Evolutionary conservation across 2,888 invertebrate genomes (phyloP).

Genomic region (Empis livida): DNA sequence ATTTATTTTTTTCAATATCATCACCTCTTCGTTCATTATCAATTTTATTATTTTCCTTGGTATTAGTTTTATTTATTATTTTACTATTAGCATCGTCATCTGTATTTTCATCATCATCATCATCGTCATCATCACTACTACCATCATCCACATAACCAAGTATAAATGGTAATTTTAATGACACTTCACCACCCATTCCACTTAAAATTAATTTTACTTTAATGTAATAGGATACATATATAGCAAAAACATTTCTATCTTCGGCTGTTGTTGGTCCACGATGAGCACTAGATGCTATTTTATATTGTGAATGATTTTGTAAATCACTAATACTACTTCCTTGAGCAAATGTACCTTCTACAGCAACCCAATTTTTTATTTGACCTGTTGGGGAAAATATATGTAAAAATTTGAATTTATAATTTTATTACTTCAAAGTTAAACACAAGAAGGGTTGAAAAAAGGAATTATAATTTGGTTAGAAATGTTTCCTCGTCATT

Average conservation of each 20-base stretch:
- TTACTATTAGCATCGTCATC: too few species aligned
- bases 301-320: constrained; percentile 13
- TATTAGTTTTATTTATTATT: neutral
- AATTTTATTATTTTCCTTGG: neutral
- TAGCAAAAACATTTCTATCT: constrained; percentile 60
- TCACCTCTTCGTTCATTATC: neutral
- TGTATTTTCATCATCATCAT: neutral
- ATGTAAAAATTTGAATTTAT: too few species aligned
- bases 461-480: too few species aligned
- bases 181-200: constrained; percentile 62
- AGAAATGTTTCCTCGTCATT: too few species aligned
- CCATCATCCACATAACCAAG: constrained; percentile 43
- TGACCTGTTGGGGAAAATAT: too few species aligned
- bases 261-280: constrained; percentile 19
- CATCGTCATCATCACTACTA: constrained; percentile 5
- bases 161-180: constrained; percentile 62
- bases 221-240: constrained; percentile 76
- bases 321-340: constrained; percentile 17
- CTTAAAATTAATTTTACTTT: constrained; percentile 67
- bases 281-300: constrained; percentile 20
- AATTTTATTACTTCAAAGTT: too few species aligned
- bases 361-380: constrained; percentile 76
- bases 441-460: too few species aligned
- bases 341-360: constrained; percentile 66
- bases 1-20: too few species aligned